Base-by-base conservation (phyloP, 2,888 invertebrate genomes). In the Operophtera brumata region DNA sequence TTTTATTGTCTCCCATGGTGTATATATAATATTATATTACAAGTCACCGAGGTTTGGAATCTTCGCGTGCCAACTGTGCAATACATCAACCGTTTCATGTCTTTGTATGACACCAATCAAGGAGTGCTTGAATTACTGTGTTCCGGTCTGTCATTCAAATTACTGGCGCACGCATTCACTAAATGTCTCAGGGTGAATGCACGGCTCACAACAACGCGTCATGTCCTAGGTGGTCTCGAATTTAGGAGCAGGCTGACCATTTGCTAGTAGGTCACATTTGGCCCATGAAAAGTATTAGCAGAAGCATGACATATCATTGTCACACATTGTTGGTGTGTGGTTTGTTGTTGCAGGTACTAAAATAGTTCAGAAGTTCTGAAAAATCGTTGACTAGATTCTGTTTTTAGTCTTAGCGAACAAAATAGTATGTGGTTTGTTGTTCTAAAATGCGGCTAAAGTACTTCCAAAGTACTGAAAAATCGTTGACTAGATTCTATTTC, bases 71-170 rank as follows among this genome's bases (percentile, higher is more conserved):
- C 26, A 30, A 45, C 35, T 47, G 36, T 54, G 47, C 43, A 51
- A 47, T 47, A 41, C 46, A 56, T 56, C 47, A 51, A 14, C 36
- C 56, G 35, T 36, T 42, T 48, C 39, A 51, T 39, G 41, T 45
- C 53, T 34, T 57, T 52, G 57, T 51, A 47, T 52, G 48, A 52
- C 51, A 44, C 47, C 52, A 57, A 57, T 57, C 57, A 45, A 52
- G 48, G 45, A 57, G 46, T 52, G 41, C 57, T 39, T 54, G 47
- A 47, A 54, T 48, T 37, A 36, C 42, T 34, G 52, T 49, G 48
- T 46, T 48, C 57, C 52, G 46, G 48, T 28, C 57, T 36, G 45
- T 13, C 34, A 52, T 46, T 42, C 44, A 41, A 39, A 47, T 30
- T 43, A 32, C 30, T 41, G 34, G 45, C 34, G 57, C 39, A 51